Percentiles rank a stretch among this genome's conserved stretches.
Conservation (phyloP, 2,113 vertebrate genomes). For the Paralichthys olivaceus region DNA sequence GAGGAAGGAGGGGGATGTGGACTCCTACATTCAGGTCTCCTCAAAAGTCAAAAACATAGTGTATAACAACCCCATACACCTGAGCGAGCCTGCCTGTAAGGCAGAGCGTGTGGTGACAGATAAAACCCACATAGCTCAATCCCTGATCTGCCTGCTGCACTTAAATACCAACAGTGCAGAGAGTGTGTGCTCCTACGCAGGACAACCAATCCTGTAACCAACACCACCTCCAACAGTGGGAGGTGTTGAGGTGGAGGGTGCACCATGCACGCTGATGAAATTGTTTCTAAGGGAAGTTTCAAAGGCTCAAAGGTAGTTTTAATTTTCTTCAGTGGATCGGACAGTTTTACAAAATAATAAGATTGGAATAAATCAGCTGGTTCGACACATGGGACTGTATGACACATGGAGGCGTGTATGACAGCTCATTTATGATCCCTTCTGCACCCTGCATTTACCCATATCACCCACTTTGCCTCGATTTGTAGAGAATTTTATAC, state of each 20-base stretch:
- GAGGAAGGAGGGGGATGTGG: constrained; percentile 7
- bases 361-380: not conserved
- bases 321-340: not conserved
- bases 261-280: constrained; percentile 8
- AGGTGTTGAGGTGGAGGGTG: constrained; percentile 23
- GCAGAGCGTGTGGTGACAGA: constrained; percentile 30
- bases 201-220: constrained; percentile 26
- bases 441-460: constrained; percentile 2
- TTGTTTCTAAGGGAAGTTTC: not conserved
- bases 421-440: no score
- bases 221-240: constrained; percentile 50
- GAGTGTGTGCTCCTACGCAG: constrained; percentile 49
- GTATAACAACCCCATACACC: constrained; percentile 9
- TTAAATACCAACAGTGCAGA: constrained; percentile 38
- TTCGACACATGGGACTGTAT: not conserved
- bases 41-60: not conserved
- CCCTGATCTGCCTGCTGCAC: constrained; percentile 34
- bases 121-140: constrained; percentile 59
- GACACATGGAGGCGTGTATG: not conserved
- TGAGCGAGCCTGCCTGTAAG: constrained; percentile 31
- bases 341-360: not conserved
- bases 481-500: not conserved
- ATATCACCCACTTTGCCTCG: not conserved
- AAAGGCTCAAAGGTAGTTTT: not conserved
- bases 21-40: constrained; percentile 6